phyloP scores from a whole-genome alignment of 2,113 vertebrate species.

The Heterocephalus glaber region DNA sequence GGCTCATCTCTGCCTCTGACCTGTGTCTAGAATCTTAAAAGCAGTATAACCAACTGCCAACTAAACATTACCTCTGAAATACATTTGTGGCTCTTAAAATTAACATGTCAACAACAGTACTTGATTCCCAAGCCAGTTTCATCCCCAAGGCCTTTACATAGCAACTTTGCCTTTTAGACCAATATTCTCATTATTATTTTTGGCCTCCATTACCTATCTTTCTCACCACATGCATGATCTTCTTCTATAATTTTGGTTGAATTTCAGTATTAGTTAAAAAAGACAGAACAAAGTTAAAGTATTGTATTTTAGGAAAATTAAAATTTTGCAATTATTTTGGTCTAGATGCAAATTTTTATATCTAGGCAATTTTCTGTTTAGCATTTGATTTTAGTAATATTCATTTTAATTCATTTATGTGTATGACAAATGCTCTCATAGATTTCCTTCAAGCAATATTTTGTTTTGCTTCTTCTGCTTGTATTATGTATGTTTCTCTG shows the following conservation, averaged over 20 bases:
- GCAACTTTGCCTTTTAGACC: neutral
- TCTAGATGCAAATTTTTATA: neutral
- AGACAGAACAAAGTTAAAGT: conserved; percentile 13
- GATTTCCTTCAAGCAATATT: conserved; percentile 31
- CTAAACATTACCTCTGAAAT: neutral
- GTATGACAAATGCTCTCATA: neutral
- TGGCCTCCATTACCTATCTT: neutral
- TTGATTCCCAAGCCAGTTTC: neutral
- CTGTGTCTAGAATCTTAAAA: neutral
- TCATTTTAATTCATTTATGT: conserved; percentile 11
- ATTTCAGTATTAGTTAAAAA: neutral
- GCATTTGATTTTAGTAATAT: conserved; percentile 51
- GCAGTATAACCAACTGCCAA: neutral
- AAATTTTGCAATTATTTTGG: conserved; percentile 27
- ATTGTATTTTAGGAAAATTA: neutral
- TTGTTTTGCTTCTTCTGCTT: conserved; percentile 14
- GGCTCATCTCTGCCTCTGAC: neutral
- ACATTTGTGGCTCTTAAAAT: neutral
- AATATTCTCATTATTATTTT: neutral
- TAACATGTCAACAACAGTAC: neutral
- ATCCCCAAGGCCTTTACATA: neutral
- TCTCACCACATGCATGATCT: neutral
- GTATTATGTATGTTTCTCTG: neutral
- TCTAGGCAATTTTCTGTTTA: conserved; percentile 30
- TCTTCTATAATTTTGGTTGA: neutral